Conservation (phyloP, 1,140 invertebrate genomes). For the Dendrolimus kikuchii region DNA sequence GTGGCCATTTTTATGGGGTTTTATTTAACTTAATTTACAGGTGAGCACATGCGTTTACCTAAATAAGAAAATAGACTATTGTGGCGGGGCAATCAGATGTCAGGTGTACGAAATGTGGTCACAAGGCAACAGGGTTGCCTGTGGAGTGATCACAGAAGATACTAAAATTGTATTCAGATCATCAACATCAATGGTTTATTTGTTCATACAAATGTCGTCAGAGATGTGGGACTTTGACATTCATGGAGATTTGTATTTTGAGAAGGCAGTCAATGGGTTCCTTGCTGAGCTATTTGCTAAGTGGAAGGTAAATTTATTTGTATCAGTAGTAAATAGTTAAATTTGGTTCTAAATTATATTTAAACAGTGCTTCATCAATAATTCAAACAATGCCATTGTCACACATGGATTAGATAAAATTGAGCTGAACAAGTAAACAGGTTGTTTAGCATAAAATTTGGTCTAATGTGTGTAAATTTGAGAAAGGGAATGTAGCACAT, state of each 20-base stretch:
- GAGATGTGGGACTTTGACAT: conserved; percentile 99
- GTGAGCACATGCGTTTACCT: conserved; percentile 94
- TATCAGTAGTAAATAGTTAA: neutral
- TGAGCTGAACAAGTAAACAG: no score
- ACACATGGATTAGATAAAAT: no score
- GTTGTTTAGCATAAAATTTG: no score
- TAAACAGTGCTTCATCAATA: neutral
- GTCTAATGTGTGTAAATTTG: no score
- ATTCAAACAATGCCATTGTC: neutral
- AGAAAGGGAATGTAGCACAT: no score
- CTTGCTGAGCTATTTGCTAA: conserved; percentile 96
- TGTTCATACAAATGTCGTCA: conserved; percentile 99
- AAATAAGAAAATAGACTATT: conserved; percentile 97
- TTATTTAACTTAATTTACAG: conserved; percentile 66
- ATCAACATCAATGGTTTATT: conserved; percentile 96
- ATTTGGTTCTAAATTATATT: neutral
- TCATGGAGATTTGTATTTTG: conserved; percentile 97
- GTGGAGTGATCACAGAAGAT: conserved; percentile 94
- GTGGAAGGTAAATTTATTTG: conserved; percentile 83
- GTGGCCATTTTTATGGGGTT: no score
- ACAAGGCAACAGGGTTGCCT: conserved; percentile 94
- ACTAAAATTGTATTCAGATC: conserved; percentile 98
- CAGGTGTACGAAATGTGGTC: conserved; percentile 93
- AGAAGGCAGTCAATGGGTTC: conserved; percentile 97
- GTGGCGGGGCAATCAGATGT: conserved; percentile 85